Evolutionary conservation across 1,140 invertebrate species (phyloP), one percentile per base, ranked within the genome.

Genomic region (Augochlora pura): DNA sequence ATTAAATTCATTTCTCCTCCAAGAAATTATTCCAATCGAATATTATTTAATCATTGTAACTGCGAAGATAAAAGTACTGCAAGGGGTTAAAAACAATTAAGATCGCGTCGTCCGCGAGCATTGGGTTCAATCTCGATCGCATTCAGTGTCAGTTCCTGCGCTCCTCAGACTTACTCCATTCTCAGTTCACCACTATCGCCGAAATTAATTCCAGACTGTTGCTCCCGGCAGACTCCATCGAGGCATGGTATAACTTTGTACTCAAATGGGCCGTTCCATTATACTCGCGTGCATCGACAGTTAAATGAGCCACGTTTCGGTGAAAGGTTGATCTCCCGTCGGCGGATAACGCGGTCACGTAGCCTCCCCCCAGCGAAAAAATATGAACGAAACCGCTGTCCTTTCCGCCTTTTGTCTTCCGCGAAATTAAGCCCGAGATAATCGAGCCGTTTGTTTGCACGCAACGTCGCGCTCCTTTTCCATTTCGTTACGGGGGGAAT

Each of bases 151-250:
- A 16, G 12, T 23, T 16, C 0, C 27, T 9, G 9, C 7, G 32
- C 38, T 52, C 78, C 63, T 38, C 52, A 27, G 67, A 71, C 70
- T 73, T 46, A 5, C 62, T 65, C 62, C 59, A 25, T 59, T n/a
- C 75, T 77, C 27, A 54, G 63, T 79, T 60, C 70, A 66, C 52
- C 23, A 32, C 54, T 59, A 77, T 66, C 70, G 32, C 16, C 8
- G 63, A 60, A 57, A 81, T 83, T 83, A 81, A 81, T 83, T 83
- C 79, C 82, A 77, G 73, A 60, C 79, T 81, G 79, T 83, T 83
- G 79, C 78, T 54, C 66, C 46, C 54, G 73, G 62, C 46, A 62
- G 42, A 64, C 62, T 77, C 59, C 67, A 77, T 57, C 72, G 73
- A 66, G 46, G 62, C 74, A 71, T 76, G 54, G 27, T 65, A 66